Evolutionary conservation across 2,797 vertebrate genomes (phyloP), one percentile per base, ranked within the genome.

Genomic region (Molossus molossus): DNA sequence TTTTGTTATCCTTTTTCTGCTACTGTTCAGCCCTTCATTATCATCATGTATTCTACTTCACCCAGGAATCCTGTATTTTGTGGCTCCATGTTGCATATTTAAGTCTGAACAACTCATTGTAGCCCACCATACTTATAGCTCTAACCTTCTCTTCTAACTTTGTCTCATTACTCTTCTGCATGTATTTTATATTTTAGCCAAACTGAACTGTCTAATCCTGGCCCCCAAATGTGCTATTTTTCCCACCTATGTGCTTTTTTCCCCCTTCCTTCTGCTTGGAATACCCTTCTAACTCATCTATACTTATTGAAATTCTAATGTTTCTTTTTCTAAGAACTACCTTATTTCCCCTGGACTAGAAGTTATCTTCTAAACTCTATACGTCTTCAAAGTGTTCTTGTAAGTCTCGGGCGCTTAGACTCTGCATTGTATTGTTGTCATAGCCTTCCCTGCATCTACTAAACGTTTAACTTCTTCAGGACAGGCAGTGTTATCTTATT

Each of bases 381-480:
- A 25, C 25, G 77, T 53, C 48, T 81, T 72, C 50, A 84, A 57
- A 91, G 5, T 17, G 53, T 92, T 94, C 37, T 87, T 89, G 5
- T 21, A 87, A 85, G 60, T 87, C 21, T 93, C 90, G 73, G n/a
- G 57, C 69, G 77, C 8, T 95, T 67, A 67, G 87, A 79, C 29
- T 72, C n/a, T 94, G 9, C 62, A 48, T 50, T 75, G 17, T 69
- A n/a, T 76, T 77, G 18, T 76, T 77, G 18, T 77, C 73, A 37
- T 80, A 96, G 67, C 57, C 57, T 27, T 75, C 57, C 62, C n/a
- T 69, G 1, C 37, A 12, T 84, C 17, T 84, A 72, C 29, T 82
- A 27, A 17, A 50, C 89, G 69, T 62, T 60, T 94, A 69, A 92
- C 90, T 95, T 87, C 25, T 85, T 83, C 25, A 91, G 40, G 64